phyloP scores from a whole-genome alignment of 2,888 invertebrate species.

The Ophion slaviceki region DNA sequence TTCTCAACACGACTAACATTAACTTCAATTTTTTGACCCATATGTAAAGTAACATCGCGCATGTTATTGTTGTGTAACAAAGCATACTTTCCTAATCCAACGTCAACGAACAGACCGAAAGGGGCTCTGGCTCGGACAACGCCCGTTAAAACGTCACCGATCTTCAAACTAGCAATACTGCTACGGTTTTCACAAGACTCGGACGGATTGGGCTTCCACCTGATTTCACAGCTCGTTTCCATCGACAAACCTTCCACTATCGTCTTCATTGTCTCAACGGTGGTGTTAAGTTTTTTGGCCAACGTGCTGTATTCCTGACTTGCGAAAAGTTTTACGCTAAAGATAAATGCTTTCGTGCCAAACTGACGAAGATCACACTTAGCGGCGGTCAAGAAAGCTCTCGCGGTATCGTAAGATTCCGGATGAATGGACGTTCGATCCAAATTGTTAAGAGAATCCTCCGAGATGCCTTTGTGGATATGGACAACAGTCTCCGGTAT shows the following conservation, averaged over 20 bases:
- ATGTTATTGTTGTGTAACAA: slow-evolving; percentile 88
- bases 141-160: slow-evolving; percentile 89
- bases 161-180: slow-evolving; percentile 87
- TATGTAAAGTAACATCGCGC: slow-evolving; percentile 85
- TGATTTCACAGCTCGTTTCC: slow-evolving; percentile 90
- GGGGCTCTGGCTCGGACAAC: slow-evolving; percentile 93
- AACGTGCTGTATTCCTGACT: slow-evolving; percentile 76
- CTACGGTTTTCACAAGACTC: slow-evolving; percentile 90
- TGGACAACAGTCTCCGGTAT: slow-evolving; percentile 82
- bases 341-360: slow-evolving; percentile 43
- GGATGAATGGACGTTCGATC: slow-evolving; percentile 96
- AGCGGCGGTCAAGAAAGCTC: slow-evolving; percentile 84
- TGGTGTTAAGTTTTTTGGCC: slow-evolving; percentile 85
- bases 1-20: slow-evolving; percentile 86
- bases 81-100: slow-evolving; percentile 90
- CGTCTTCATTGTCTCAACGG: slow-evolving; percentile 87
- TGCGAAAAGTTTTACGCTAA: slow-evolving; percentile 54
- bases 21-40: slow-evolving; percentile 90
- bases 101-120: slow-evolving; percentile 96
- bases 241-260: slow-evolving; percentile 91
- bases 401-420: slow-evolving; percentile 92
- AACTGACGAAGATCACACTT: slow-evolving; percentile 78
- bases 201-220: slow-evolving; percentile 87
- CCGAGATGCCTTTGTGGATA: neutral
- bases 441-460: slow-evolving; percentile 79